Conservation (phyloP, 2,113 vertebrate genomes). For the Pogonocichla stellata region DNA sequence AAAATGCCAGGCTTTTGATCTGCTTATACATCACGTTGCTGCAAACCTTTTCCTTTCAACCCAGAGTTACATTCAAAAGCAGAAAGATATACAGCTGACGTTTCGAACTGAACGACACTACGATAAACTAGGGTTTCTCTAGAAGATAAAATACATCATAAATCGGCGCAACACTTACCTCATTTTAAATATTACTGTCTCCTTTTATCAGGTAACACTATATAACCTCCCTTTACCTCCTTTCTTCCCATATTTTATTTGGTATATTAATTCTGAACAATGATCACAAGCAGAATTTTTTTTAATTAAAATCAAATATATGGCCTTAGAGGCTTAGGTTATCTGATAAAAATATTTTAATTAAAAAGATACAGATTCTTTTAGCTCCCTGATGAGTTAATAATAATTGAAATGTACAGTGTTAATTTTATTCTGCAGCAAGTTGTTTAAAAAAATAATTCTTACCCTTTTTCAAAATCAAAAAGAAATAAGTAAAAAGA, state of each 20-base stretch:
- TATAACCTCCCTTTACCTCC: slow-evolving; percentile 80
- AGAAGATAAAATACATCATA: slow-evolving; percentile 83
- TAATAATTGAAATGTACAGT: slow-evolving; percentile 51
- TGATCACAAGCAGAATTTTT: slow-evolving; percentile 78
- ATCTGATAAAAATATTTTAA: slow-evolving; percentile 77
- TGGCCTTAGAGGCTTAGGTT: slow-evolving; percentile 74
- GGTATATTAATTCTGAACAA: slow-evolving; percentile 78
- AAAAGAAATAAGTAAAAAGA: slow-evolving; percentile 5
- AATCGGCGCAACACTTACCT: slow-evolving; percentile 86
- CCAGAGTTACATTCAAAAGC: slow-evolving; percentile 70
- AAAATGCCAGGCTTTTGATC: slow-evolving; percentile 79
- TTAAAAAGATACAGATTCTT: slow-evolving; percentile 59
- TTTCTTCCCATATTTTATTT: slow-evolving; percentile 82
- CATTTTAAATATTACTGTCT: slow-evolving; percentile 88
- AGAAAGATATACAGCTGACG: slow-evolving; percentile 79
- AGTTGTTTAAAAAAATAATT: slow-evolving; percentile 24
- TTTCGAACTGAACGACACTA: slow-evolving; percentile 77
- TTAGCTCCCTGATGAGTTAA: slow-evolving; percentile 39
- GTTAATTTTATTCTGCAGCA: slow-evolving; percentile 40
- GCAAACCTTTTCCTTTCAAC: slow-evolving; percentile 78
- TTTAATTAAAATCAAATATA: slow-evolving; percentile 81
- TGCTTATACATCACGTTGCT: slow-evolving; percentile 71
- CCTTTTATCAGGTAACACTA: slow-evolving; percentile 88
- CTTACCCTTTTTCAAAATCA: neutral
- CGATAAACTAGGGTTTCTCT: slow-evolving; percentile 79